Evolutionary conservation across 2,113 vertebrate genomes (phyloP), one percentile per base, ranked within the genome.

Genomic region (Engystomops pustulosus): DNA sequence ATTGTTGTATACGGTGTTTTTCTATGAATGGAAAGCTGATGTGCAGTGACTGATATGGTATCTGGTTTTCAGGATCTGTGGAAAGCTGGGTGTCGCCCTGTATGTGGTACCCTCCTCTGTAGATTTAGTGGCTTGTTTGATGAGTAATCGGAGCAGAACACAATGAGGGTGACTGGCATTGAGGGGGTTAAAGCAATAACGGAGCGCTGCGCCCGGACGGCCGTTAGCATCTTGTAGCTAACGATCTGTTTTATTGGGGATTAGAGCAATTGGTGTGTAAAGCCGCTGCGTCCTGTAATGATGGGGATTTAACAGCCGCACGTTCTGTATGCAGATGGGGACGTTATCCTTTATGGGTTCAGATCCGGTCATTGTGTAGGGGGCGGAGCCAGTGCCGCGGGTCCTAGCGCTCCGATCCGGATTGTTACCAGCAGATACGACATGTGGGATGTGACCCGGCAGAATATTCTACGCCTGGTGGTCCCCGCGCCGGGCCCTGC

Each of bases 161-260:
- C 25, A 17, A 32, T 32, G 12, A 69, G 67, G 17, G 20, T 25
- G 38, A 12, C 17, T 18, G 10, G 47, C 47, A 53, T 1, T n/a
- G 47, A 76, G n/a, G 4, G 9, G 47, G 72, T 76, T 76, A 76
- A 55, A 34, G 36, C 30, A 15, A 53, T 47, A 27, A 45, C 6
- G 17, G 11, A 8, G 45, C 44, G 7, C 25, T 38, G 17, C 6
- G 51, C 47, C 32, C 34, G 18, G 47, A 55, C 17, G 44, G 20
- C 74, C 32, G 45, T 55, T 36, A 60, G 51, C 75, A 60, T 60
- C 53, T 60, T 38, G 53, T 77, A 60, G 34, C 34, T 38, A 78
- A 78, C 76, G 76, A 78, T 20, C 53, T 60, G 53, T 78, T 78
- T 78, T 78, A 60, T 78, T 60, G 23, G 18, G 47, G 51, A 77